Base-by-base conservation (phyloP, 2,888 invertebrate genomes). In the Cryptophagus acutangulus region DNA sequence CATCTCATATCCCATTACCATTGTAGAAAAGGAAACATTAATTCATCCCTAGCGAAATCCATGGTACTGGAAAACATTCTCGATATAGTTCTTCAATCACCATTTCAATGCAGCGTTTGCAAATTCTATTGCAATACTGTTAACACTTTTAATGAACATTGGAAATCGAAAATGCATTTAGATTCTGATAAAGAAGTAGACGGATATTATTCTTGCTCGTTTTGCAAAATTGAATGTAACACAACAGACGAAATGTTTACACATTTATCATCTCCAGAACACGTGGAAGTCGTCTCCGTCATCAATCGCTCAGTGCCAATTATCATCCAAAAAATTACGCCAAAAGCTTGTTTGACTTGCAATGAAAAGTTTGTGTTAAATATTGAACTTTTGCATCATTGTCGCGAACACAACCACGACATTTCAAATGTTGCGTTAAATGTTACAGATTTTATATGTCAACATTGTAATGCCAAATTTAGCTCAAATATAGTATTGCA, bases 1-100 rank as follows among this genome's bases (percentile, higher is more conserved):
- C 89, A 89, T 70, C 73, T 93, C 43, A 83, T 91, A 54, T 89
- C 89, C 1, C 86, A 86, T 63, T 88, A 84, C 64, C 91, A 92
- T 66, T 86, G 84, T 56, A 76, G 86, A 44, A 84, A 84, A 60
- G 79, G 82, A 45, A 75, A 75, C 42, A 77, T 79, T 36, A 71
- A 73, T 30, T 71, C 74, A 45, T 75, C 77, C 2, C 70, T 71
- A 17, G 73, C 76, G 6, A 75, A 76, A 45, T 72, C 75, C 36
- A 75, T 87, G 58, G 79, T 91, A 36, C 71, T 90, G 18, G 79
- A 81, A 37, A 83, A 91, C 63, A 88, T 90, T 60, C 76, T 77
- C 47, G 79, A 81, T 42, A 81, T 92, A 46, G 82, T 89, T 3
- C 75, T 81, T 42, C 86, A 90, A 55, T 82, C 87, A 33, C 90